These are phyloP conservation scores for Addax nasomaculatus DNA, from an alignment of 2,113 vertebrate species.

Conservation along the genomic window DNA sequence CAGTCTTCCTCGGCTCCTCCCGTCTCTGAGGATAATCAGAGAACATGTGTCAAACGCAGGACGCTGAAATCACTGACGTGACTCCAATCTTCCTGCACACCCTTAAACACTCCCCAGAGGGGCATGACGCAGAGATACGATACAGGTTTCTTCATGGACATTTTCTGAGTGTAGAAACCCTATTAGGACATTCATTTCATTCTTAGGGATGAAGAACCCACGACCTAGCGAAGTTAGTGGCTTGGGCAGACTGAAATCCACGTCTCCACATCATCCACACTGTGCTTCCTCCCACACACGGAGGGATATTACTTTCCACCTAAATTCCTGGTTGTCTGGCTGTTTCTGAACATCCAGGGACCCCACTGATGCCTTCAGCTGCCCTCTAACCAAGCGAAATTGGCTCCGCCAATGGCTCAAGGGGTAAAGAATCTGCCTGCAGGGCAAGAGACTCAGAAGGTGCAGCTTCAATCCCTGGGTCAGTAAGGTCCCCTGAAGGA, in stretches of 20 bases:
- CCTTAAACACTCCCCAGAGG: not conserved
- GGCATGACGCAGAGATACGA: not conserved
- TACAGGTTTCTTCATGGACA: not conserved
- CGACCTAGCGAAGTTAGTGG: not conserved
- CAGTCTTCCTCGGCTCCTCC: not conserved
- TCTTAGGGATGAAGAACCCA: not conserved
- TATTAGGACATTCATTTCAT: not conserved
- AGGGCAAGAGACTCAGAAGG: not conserved
- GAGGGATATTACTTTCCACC: not conserved
- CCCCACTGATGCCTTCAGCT: accelerated
- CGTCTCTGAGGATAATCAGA: not conserved
- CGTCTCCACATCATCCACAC: not conserved
- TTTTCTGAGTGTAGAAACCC: not conserved
- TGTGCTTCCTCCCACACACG: accelerated
- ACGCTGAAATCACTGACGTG: not conserved
- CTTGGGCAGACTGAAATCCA: not conserved
- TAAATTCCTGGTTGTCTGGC: accelerated
- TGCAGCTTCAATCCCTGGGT: not conserved
- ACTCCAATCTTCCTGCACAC: not conserved
- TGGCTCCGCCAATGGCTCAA: not conserved
- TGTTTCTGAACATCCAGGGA: not conserved
- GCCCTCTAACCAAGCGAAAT: not conserved
- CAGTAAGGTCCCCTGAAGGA: not conserved
- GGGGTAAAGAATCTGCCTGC: not conserved
- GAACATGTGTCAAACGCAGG: not conserved